A percentile compares a stretch with the other conserved stretches of the same genome.
phyloP scores from a whole-genome alignment of 2,113 vertebrate species.

The Hippolais icterina region DNA sequence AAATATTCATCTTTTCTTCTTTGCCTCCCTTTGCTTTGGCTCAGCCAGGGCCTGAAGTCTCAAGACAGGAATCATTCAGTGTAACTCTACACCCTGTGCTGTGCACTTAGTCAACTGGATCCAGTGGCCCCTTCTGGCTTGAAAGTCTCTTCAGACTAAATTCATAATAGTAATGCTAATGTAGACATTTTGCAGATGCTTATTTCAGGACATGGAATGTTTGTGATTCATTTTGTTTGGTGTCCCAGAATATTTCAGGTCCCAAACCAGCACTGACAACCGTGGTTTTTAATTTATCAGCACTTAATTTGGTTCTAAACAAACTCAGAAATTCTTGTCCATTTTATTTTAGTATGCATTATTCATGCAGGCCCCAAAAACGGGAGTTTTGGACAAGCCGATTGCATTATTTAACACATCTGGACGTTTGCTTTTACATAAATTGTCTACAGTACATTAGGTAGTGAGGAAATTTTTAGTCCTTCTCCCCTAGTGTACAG shows the following conservation, averaged over 20 bases:
- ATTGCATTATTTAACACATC: not conserved
- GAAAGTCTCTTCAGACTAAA: not conserved
- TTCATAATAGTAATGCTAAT: not conserved
- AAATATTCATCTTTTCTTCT: not conserved
- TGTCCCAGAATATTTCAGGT: not conserved
- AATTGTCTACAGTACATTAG: not conserved
- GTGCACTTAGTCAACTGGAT: not conserved
- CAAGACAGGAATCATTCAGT: not conserved
- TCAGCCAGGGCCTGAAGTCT: not conserved
- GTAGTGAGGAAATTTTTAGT: not conserved
- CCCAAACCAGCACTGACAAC: not conserved
- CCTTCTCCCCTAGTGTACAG: not conserved
- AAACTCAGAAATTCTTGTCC: not conserved
- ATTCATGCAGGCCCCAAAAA: not conserved
- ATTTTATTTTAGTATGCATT: not conserved
- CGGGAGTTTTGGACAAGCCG: not conserved
- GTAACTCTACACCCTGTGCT: not conserved
- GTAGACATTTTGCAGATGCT: constrained; percentile 8
- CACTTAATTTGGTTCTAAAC: not conserved
- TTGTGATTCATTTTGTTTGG: not conserved
- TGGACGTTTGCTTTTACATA: not conserved
- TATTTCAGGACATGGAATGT: not conserved
- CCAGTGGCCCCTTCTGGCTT: not conserved
- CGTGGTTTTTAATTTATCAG: not conserved
- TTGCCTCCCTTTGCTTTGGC: not conserved